phyloP scores from a whole-genome alignment of 2,797 vertebrate species.

The Enteromius fasciolatus region DNA sequence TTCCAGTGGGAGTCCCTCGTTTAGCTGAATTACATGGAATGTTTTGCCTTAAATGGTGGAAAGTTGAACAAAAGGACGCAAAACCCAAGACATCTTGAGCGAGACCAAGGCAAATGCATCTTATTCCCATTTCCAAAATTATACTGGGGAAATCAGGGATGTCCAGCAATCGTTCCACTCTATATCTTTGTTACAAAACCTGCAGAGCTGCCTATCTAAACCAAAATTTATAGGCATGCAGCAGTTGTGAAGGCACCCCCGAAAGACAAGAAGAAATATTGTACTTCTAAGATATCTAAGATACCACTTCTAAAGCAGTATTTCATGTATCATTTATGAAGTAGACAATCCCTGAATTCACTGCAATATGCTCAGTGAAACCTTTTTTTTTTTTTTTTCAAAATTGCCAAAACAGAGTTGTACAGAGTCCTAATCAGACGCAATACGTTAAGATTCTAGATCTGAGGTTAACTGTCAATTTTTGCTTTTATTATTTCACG shows the following conservation, averaged over 20 bases:
- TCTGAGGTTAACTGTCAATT: neutral
- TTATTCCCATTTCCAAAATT: neutral
- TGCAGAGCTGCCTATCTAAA: neutral
- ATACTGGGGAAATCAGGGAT: neutral
- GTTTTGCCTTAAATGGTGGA: slow-evolving; percentile 23
- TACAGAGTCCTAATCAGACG: neutral
- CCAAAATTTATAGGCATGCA: neutral
- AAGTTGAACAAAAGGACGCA: slow-evolving; percentile 25
- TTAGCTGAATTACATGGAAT: slow-evolving; percentile 18
- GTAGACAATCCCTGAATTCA: neutral
- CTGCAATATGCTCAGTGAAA: neutral
- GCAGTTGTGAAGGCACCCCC: neutral
- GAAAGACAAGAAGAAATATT: neutral
- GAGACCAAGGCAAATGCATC: neutral
- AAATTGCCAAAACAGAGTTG: neutral
- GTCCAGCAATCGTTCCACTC: neutral
- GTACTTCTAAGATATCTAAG: neutral
- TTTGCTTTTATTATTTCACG: neutral
- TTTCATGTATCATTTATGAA: neutral
- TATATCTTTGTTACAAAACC: neutral
- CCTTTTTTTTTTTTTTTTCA: no score
- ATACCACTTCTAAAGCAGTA: neutral
- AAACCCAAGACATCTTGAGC: slow-evolving; percentile 13
- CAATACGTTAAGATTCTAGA: neutral
- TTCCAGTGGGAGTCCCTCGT: slow-evolving; percentile 13